Conservation (phyloP, 2,888 invertebrate species). For the Cepaea hortensis region DNA sequence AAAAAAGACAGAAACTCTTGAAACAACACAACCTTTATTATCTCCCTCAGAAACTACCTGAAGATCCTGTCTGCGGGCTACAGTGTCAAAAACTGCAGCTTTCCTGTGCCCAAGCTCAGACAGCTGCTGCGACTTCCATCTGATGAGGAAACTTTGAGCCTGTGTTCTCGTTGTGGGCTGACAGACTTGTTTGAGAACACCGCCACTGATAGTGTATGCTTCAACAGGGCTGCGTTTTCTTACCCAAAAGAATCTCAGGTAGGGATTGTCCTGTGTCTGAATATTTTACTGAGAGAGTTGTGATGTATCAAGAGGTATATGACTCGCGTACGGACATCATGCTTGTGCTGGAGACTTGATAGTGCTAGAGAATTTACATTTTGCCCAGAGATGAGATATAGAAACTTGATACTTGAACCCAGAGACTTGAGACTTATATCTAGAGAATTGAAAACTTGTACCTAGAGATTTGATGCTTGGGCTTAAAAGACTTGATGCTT, state of each 20-base stretch:
- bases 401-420: not conserved
- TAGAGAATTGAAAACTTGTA: not conserved
- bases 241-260: slow-evolving; percentile 19
- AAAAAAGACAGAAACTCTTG: too few species aligned
- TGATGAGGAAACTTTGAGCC: not conserved
- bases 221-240: slow-evolving; percentile 27
- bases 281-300: not conserved
- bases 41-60: slow-evolving; percentile 56
- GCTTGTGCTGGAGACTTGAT: too few species aligned
- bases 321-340: too few species aligned
- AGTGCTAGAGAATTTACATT: too few species aligned
- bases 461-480: not conserved
- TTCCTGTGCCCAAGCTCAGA: slow-evolving; percentile 51
- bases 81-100: slow-evolving; percentile 60
- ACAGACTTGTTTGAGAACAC: slow-evolving; percentile 33
- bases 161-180: slow-evolving; percentile 21
- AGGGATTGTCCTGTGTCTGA: not conserved
- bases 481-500: not conserved
- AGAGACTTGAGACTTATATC: not conserved
- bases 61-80: slow-evolving; percentile 59
- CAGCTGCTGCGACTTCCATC: slow-evolving; percentile 32
- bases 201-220: slow-evolving; percentile 24
- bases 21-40: too few species aligned
- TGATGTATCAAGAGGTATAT: too few species aligned
- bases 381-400: not conserved